Percentiles rank a stretch among this genome's conserved stretches.
These are phyloP conservation scores for Trachelus iudaicus DNA, from an alignment of 2,888 invertebrate genomes.

Conservation along the genomic window DNA sequence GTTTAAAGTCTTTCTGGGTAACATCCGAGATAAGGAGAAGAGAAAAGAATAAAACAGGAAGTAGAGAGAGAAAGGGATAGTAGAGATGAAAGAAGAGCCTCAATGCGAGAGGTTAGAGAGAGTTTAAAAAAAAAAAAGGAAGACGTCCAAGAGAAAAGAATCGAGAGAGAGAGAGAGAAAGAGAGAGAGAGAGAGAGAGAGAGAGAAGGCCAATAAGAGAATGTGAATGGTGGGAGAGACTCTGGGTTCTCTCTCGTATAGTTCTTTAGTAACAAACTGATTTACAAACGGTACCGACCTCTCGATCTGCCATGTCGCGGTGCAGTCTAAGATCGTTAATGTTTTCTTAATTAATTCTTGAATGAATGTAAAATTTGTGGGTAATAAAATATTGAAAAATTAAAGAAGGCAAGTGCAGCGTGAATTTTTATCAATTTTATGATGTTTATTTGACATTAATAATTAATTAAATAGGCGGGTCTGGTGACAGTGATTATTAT, in stretches of 20 bases:
- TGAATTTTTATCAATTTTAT: background rate
- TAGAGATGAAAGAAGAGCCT: background rate
- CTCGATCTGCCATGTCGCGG: background rate
- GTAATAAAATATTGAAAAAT: background rate
- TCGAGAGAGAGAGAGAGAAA: background rate
- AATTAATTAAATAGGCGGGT: background rate
- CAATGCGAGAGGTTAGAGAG: background rate
- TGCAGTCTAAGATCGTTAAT: background rate
- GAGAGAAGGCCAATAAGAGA: slow-evolving; percentile 12
- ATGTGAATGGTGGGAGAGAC: slow-evolving; percentile 24
- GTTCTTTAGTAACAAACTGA: slow-evolving; percentile 11
- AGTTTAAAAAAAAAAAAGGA: background rate
- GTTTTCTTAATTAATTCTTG: background rate
- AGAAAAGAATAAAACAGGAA: background rate
- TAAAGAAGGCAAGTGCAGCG: background rate
- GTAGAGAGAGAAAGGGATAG: background rate
- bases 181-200: background rate
- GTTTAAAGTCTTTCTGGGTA: background rate
- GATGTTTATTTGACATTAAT: background rate
- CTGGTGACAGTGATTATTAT: background rate
- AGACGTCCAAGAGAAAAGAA: background rate
- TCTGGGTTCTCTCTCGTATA: slow-evolving; percentile 13
- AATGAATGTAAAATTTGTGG: background rate
- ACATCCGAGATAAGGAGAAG: background rate
- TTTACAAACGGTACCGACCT: slow-evolving; percentile 4